These are phyloP conservation scores for Allolobophora icterica DNA, from an alignment of 2,888 invertebrate species.

Conservation along the genomic window DNA sequence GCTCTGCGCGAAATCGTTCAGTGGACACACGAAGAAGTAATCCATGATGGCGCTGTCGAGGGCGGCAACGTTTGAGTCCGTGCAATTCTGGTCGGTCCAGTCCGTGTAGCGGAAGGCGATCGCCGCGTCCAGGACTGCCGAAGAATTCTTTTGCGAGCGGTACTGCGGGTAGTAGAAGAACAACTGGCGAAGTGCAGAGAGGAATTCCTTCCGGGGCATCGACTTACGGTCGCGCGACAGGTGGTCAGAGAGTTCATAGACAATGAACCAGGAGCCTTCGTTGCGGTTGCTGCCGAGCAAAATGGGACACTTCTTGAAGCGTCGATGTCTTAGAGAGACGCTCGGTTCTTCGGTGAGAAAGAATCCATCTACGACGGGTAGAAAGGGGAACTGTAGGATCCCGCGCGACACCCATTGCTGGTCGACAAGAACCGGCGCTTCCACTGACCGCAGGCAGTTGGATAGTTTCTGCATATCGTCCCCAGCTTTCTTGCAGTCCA, in stretches of 20 bases:
- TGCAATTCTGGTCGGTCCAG: slow-evolving; percentile 86
- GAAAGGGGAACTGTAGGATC: slow-evolving; percentile 87
- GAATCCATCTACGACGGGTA: slow-evolving; percentile 90
- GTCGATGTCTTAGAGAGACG: slow-evolving; percentile 76
- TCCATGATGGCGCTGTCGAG: slow-evolving; percentile 93
- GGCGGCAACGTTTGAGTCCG: slow-evolving; percentile 81
- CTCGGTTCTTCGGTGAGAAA: slow-evolving; percentile 80
- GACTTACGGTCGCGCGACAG: slow-evolving; percentile 59
- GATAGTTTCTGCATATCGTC: slow-evolving; percentile 37
- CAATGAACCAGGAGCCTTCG: slow-evolving; percentile 88
- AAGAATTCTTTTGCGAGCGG: slow-evolving; percentile 71
- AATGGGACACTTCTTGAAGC: slow-evolving; percentile 90
- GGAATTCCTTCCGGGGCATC: slow-evolving; percentile 80
- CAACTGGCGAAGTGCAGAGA: slow-evolving; percentile 78
- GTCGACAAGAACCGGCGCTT: slow-evolving; percentile 43
- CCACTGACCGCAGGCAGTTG: slow-evolving; percentile 42
- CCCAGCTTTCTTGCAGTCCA: slow-evolving; percentile 38
- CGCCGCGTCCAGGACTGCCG: slow-evolving; percentile 74
- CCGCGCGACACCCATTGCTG: slow-evolving; percentile 55
- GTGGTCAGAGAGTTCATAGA: slow-evolving; percentile 76
- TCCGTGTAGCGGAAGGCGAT: slow-evolving; percentile 91
- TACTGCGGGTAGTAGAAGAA: slow-evolving; percentile 74
- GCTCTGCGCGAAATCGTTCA: slow-evolving; percentile 87
- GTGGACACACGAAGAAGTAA: slow-evolving; percentile 91
- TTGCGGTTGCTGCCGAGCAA: slow-evolving; percentile 92